phyloP scores from a whole-genome alignment of 2,888 invertebrate genomes.

The Unio delphinus region DNA sequence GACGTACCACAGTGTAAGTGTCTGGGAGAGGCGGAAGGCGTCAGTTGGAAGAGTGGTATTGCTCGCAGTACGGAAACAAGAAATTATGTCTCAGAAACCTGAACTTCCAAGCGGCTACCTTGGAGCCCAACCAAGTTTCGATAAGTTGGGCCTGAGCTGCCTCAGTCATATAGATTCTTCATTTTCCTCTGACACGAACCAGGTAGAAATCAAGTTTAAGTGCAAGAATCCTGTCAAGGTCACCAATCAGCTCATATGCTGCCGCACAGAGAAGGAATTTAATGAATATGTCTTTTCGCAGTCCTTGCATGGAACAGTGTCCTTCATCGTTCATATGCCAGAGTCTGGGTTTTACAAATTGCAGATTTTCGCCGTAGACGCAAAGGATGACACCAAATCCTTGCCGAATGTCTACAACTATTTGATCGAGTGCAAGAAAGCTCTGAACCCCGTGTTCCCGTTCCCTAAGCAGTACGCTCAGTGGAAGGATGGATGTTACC shows the following conservation, averaged over 20 bases:
- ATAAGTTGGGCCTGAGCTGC: conserved; percentile 45
- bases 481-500: conserved; percentile 70
- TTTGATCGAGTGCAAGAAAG: conserved; percentile 58
- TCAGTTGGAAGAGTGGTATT: too few relatives aligned
- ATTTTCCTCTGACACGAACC: conserved; percentile 40
- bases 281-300: conserved; percentile 60
- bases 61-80: too few relatives aligned
- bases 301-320: conserved; percentile 43
- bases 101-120: conserved; percentile 57
- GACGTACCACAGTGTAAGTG: too few relatives aligned
- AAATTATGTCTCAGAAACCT: conserved; percentile 42
- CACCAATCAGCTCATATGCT: conserved; percentile 54
- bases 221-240: conserved; percentile 47
- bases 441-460: conserved; percentile 49
- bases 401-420: conserved; percentile 70
- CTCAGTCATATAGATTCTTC: conserved; percentile 48
- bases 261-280: conserved; percentile 40
- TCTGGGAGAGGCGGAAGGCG: too few relatives aligned
- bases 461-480: conserved; percentile 71
- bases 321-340: conserved; percentile 53
- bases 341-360: conserved; percentile 68
- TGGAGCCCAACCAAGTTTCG: conserved; percentile 59
- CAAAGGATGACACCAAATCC: conserved; percentile 64
- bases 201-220: conserved; percentile 53
- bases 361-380: conserved; percentile 66